phyloP scores from a whole-genome alignment of 2,113 vertebrate species.

The Phalacrocorax pelagicus region DNA sequence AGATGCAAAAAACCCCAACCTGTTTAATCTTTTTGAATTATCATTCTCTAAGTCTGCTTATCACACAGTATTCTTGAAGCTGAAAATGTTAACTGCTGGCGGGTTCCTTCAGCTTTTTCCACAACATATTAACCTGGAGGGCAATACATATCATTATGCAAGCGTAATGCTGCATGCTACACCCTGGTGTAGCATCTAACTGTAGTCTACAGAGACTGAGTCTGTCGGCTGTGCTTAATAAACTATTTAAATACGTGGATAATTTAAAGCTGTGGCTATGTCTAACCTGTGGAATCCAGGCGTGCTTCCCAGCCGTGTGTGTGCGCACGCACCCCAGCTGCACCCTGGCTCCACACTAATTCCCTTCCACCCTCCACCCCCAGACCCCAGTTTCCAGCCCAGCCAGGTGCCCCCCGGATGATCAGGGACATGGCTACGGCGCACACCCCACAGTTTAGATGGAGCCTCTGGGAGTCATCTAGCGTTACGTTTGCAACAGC shows the following conservation, averaged over 20 bases:
- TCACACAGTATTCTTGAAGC: neutral
- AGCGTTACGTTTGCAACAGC: neutral
- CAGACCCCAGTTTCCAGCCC: neutral
- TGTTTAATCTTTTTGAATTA: neutral
- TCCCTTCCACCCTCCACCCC: neutral
- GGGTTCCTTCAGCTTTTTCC: neutral
- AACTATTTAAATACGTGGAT: neutral
- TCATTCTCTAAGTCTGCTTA: neutral
- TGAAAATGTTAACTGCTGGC: neutral
- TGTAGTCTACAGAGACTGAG: neutral
- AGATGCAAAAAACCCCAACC: neutral
- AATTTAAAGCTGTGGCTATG: neutral
- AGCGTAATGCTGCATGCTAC: neutral
- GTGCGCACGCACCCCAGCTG: neutral
- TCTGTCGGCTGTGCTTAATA: neutral
- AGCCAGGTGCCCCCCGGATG: neutral
- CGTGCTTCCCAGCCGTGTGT: neutral
- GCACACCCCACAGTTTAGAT: neutral
- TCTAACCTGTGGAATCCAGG: neutral
- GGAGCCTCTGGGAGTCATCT: slow-evolving; percentile 14
- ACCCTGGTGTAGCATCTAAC: neutral
- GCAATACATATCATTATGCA: neutral
- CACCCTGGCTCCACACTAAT: neutral
- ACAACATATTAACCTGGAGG: neutral
- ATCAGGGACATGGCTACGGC: neutral